Base-by-base conservation (phyloP, 2,888 invertebrate species). In the Bedellia somnulentella region DNA sequence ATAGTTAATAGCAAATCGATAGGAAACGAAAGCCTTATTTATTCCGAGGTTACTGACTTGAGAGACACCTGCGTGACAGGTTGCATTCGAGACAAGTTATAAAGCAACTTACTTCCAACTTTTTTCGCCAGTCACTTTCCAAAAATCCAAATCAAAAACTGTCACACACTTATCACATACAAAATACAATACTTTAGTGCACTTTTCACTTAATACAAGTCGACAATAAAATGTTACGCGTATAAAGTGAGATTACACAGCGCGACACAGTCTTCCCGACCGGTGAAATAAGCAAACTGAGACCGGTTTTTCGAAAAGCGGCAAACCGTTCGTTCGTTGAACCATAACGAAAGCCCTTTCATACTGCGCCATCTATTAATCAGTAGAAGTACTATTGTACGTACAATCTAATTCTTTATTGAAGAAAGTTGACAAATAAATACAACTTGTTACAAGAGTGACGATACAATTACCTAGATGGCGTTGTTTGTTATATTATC, bases 21-120 rank as follows among this genome's bases (percentile, higher is more conserved):
- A 35, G 34, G n/a, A n/a, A 31, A 35, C 37, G 29, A 36, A 36
- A 36, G 32, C 35, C 18, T 18, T 33, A 33, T 31, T 31, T 18
- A 31, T 18, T 21, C 16, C 9, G 28, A 36, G 36, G 36, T 36
- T 29, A 36, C 17, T 36, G 36, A 36, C 36, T 36, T 16, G 14
- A 23, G 29, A 15, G 24, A 64, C 71, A 73, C 71, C 71, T 71
- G 70, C 62, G 61, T 64, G 68, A 71, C 71, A 71, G 68, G 70
- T 70, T 70, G 66, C 53, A 58, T 39, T 47, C 46, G 49, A 46
- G 48, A 48, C 46, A 52, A 55, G 29, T 31, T 32, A 23, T 12
- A 53, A 52, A 6, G 51, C 55, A 59, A 52, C 52, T 53, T 49
- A 54, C 54, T 67, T 32, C 10, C 40, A 44, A 57, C 50, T 52